phyloP scores from a whole-genome alignment of 2,888 invertebrate species.

The Odontothrips loti region DNA sequence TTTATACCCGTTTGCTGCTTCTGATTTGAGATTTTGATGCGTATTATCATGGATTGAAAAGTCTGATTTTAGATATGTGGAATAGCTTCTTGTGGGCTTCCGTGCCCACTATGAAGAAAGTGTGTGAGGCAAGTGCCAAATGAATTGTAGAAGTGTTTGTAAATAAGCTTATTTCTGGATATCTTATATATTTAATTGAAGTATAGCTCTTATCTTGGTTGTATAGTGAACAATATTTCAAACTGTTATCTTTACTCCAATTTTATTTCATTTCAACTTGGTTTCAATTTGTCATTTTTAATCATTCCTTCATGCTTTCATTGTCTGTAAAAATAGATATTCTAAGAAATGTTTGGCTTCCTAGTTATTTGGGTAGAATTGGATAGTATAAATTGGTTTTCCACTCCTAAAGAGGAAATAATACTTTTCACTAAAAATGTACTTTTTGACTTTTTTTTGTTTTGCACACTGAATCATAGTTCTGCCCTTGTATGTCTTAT shows the following conservation, averaged over 20 bases:
- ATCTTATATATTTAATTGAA: not conserved
- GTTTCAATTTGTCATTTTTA: no score
- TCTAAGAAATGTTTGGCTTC: not conserved
- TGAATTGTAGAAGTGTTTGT: not conserved
- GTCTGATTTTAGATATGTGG: not conserved
- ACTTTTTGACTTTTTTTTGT: no score
- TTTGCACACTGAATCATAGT: no score
- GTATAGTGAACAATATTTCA: not conserved
- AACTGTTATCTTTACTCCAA: not conserved
- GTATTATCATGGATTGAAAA: not conserved
- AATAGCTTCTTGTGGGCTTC: not conserved
- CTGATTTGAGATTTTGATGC: not conserved
- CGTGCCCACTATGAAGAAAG: not conserved
- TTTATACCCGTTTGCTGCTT: no score
- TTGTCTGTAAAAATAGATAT: not conserved
- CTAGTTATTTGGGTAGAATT: no score
- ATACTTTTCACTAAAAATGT: no score
- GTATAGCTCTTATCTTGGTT: not conserved
- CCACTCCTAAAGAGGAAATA: no score
- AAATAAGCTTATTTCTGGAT: not conserved
- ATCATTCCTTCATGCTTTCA: not conserved
- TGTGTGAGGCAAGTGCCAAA: constrained; percentile 22
- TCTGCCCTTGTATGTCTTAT: no score
- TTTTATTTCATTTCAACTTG: not conserved
- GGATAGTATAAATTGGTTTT: no score